Evolutionary conservation across 2,113 vertebrate species (phyloP).

Genomic region (Trichomycterus rosablanca): DNA sequence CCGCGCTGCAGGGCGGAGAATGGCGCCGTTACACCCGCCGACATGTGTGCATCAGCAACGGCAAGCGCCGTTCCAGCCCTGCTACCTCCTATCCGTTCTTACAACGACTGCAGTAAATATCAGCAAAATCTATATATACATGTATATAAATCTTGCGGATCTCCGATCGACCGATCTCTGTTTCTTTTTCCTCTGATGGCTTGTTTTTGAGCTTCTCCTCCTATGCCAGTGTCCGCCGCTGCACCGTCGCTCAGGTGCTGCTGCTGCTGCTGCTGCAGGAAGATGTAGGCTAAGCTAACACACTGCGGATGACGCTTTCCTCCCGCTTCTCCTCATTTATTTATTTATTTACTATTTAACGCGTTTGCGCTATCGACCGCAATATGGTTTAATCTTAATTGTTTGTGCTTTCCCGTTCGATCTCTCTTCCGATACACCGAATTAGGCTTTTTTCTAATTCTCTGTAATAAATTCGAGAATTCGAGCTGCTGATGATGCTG

Average conservation of each 20-base stretch:
- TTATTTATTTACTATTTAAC: conserved; percentile 57
- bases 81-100: conserved; percentile 17
- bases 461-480: too few relatives aligned
- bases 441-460: too few relatives aligned
- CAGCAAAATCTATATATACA: neutral
- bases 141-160: neutral
- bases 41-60: conserved; percentile 66
- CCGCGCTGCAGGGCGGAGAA: conserved; percentile 61
- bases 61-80: conserved; percentile 48
- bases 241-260: conserved; percentile 49
- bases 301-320: conserved; percentile 68
- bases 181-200: neutral
- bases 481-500: neutral
- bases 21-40: conserved; percentile 56
- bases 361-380: conserved; percentile 19
- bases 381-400: conserved; percentile 3
- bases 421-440: neutral
- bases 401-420: neutral
- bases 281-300: conserved; percentile 48
- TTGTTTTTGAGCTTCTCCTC: conserved; percentile 30
- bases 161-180: conserved; percentile 2
- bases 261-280: conserved; percentile 55
- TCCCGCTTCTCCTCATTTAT: conserved; percentile 50
- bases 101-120: too few relatives aligned
- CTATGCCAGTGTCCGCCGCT: conserved; percentile 52